Evolutionary conservation across 2,888 invertebrate genomes (phyloP), one percentile per base, ranked within the genome.

Genomic region (Unio delphinus): DNA sequence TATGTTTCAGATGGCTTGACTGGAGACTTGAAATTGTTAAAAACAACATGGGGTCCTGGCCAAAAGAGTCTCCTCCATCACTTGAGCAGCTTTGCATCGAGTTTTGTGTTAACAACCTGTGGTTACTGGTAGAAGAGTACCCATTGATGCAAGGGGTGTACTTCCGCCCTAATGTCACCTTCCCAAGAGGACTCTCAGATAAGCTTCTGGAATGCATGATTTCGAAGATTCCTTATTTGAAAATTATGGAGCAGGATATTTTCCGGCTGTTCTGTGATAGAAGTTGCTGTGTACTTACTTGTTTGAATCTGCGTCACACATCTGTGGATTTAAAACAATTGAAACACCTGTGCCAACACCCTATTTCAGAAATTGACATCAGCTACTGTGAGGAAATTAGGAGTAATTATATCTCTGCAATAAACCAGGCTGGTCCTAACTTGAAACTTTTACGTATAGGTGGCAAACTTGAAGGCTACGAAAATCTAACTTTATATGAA

Each of bases 341-440:
- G 64, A 92, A 92, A 79, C 92, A 93, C 66, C 90, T 97, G 23
- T 91, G 95, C 89, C 92, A 92, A 65, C 96, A 96, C 89, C 93
- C 93, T 77, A 92, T 95, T 58, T 90, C 92, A 20, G 94, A 94
- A 76, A 90, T 97, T 64, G 94, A 95, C 80, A 91, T 97, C 76
- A 92, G 93, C 69, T 93, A 95, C 82, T 95, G 95, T 88, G 92
- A 92, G 75, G 92, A 92, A 76, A 90, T 96, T 61, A 71, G 70
- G 28, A 68, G 70, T 20, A 65, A 75, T 23, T 77, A 69, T 70
- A 66, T 77, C 5, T 65, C 68, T 18, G 71, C 73, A 26, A 72
- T 77, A 7, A 77, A 77, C 28, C 72, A 73, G 62, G 65, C 75
- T 45, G 45, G 45, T 45, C 45, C 45, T 45, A 45, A 45, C 15